Percentiles rank a stretch among this genome's conserved stretches.
phyloP scores from a whole-genome alignment of 1,140 invertebrate genomes.

The Bombus consobrinus region DNA sequence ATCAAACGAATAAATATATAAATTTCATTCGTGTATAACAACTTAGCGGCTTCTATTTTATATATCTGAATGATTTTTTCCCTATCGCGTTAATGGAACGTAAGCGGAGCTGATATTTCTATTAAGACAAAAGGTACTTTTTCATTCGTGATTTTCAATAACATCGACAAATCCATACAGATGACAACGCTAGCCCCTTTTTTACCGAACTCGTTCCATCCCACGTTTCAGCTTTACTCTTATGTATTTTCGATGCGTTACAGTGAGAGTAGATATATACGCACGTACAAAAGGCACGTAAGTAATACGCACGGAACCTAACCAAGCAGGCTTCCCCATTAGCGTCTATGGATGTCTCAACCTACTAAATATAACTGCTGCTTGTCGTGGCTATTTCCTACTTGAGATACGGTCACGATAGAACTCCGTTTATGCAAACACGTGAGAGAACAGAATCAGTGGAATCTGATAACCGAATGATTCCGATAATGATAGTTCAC shows the following conservation, averaged over 20 bases:
- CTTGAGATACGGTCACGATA: slow-evolving; percentile 2
- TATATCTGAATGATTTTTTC: neutral
- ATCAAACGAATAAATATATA: neutral
- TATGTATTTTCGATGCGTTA: neutral
- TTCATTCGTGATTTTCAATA: neutral
- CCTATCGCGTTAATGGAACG: neutral
- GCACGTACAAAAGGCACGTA: neutral
- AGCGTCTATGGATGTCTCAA: slow-evolving; percentile 27
- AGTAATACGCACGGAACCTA: slow-evolving; percentile 10
- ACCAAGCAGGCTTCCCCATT: slow-evolving; percentile 27
- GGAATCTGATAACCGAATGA: neutral
- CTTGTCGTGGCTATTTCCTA: slow-evolving; percentile 63
- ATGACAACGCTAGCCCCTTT: neutral
- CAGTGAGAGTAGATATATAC: neutral
- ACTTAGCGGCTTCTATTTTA: neutral
- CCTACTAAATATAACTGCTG: slow-evolving; percentile 63
- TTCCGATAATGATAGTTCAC: neutral
- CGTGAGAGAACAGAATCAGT: neutral
- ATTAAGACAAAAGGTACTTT: neutral
- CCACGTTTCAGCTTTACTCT: neutral
- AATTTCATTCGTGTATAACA: neutral
- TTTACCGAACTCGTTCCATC: neutral
- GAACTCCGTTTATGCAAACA: neutral
- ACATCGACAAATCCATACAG: neutral
- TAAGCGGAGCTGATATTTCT: neutral